phyloP scores from a whole-genome alignment of 2,888 invertebrate species.

The Cephus pulcher region DNA sequence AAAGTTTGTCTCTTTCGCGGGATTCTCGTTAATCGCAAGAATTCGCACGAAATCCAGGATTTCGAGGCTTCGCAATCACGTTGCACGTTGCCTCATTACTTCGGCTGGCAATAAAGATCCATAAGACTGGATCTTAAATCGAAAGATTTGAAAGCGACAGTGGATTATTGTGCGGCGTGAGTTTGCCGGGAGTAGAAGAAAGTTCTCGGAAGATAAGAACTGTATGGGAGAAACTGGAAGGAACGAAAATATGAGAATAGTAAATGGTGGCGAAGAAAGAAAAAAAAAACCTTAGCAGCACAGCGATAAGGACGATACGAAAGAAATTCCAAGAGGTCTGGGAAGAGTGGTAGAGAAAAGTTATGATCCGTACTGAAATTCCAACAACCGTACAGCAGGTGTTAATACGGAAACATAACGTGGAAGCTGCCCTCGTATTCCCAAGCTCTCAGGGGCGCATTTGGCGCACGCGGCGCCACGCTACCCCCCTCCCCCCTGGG shows the following conservation, averaged over 20 bases:
- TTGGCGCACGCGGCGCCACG: constrained; percentile 29
- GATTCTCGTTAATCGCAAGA: not conserved
- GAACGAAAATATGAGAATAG: not conserved
- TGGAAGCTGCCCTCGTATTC: constrained; percentile 31
- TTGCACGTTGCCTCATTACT: not conserved
- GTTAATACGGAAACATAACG: constrained; percentile 53
- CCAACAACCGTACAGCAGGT: constrained; percentile 35
- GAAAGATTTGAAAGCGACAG: not conserved
- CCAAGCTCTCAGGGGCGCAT: constrained; percentile 21
- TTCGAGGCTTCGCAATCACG: not conserved
- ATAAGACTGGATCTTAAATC: not conserved
- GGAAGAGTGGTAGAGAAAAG: constrained; percentile 22
- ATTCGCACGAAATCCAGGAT: not conserved
- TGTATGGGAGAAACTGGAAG: not conserved
- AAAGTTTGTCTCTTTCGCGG: not conserved
- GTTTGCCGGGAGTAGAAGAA: not conserved
- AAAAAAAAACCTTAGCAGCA: not conserved
- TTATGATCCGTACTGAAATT: constrained; percentile 31
- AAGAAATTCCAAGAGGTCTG: constrained; percentile 15
- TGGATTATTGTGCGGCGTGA: not conserved
- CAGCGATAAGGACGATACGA: constrained; percentile 22
- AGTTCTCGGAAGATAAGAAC: not conserved
- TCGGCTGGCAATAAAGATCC: not conserved
- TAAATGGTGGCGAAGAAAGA: not conserved
- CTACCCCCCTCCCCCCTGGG: constrained; percentile 23